phyloP scores from a whole-genome alignment of 2,888 invertebrate genomes.

The Odontocolon sp. region DNA sequence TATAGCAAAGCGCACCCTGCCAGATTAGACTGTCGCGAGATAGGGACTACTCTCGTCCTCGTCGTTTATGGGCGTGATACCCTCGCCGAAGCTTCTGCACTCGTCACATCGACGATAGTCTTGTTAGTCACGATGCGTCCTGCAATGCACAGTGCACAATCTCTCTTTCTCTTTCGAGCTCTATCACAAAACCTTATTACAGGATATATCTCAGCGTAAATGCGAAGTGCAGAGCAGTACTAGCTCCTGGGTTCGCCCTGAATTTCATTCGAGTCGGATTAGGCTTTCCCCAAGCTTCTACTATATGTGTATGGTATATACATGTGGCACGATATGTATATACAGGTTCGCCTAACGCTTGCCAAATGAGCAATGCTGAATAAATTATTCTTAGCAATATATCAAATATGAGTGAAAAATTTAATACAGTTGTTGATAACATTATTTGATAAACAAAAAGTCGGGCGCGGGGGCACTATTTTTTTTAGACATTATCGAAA shows the following conservation, averaged over 20 bases:
- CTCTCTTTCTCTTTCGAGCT: no score
- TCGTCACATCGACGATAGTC: slow-evolving; percentile 72
- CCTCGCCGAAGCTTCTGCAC: slow-evolving; percentile 65
- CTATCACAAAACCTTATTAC: slow-evolving; percentile 65
- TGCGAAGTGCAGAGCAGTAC: slow-evolving; percentile 40
- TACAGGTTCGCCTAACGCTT: background rate
- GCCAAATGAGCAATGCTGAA: slow-evolving; percentile 5
- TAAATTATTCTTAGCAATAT: no score
- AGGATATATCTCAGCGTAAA: slow-evolving; percentile 57
- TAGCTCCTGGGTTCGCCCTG: slow-evolving; percentile 43
- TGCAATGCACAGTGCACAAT: slow-evolving; percentile 44
- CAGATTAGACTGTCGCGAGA: slow-evolving; percentile 58
- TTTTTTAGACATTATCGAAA: background rate
- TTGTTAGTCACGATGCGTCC: slow-evolving; percentile 71
- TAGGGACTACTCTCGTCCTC: slow-evolving; percentile 63
- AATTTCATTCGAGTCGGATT: slow-evolving; percentile 63
- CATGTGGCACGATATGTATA: background rate
- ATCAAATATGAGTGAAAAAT: no score
- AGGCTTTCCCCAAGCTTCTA: slow-evolving; percentile 39
- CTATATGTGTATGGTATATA: background rate
- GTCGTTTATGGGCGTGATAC: slow-evolving; percentile 60
- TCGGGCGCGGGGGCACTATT: background rate
- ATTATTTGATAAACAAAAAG: no score
- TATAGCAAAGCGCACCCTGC: slow-evolving; percentile 43
- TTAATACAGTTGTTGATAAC: no score